Evolutionary conservation across 2,113 vertebrate genomes (phyloP).

Genomic region (Pycnonotus jocosus): DNA sequence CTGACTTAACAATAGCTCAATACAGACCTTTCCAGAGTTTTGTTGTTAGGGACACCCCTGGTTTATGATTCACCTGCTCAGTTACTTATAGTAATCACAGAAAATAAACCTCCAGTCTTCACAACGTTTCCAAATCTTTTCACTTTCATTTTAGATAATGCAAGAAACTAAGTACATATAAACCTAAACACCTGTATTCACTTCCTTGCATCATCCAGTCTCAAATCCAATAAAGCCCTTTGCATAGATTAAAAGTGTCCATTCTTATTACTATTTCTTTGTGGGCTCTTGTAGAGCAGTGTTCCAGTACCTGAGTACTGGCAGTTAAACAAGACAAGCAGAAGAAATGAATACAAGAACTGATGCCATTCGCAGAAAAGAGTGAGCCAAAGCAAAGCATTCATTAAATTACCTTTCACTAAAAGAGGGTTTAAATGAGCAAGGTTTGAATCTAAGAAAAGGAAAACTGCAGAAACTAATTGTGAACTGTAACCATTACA

Average conservation of each 20-base stretch:
- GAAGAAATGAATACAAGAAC: not conserved
- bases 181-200: not conserved
- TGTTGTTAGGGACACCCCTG: not conserved
- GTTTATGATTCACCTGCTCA: not conserved
- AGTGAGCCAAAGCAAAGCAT: not conserved
- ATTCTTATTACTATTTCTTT: not conserved
- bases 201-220: not conserved
- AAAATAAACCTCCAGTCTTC: not conserved
- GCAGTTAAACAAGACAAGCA: not conserved
- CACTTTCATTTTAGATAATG: not conserved
- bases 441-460: not conserved
- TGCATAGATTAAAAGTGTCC: not conserved
- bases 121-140: not conserved
- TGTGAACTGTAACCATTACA: not conserved
- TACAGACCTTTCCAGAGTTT: not conserved
- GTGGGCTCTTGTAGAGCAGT: not conserved
- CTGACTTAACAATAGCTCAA: not conserved
- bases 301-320: not conserved
- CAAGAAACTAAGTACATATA: not conserved
- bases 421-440: not conserved
- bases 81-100: not conserved
- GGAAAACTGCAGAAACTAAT: not conserved
- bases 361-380: not conserved
- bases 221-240: not conserved
- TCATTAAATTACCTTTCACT: not conserved